Percentiles rank a stretch among this genome's conserved stretches.
phyloP scores from a whole-genome alignment of 2,888 invertebrate species.

The Trachelus tabidus region DNA sequence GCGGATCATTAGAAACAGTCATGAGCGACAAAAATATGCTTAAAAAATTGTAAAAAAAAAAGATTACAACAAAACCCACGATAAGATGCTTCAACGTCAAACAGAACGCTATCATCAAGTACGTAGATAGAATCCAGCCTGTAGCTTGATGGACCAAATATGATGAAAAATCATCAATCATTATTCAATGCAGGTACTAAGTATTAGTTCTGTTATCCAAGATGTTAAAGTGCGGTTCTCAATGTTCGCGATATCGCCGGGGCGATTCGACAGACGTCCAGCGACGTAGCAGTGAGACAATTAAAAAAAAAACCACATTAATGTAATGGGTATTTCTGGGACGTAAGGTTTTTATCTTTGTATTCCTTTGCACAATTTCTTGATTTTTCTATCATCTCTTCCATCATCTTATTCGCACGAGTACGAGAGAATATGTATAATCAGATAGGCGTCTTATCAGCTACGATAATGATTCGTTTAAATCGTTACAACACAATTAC shows the following conservation, averaged over 20 bases:
- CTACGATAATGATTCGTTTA: constrained; percentile 4
- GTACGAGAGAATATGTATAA: not conserved
- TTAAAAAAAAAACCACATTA: constrained; percentile 14
- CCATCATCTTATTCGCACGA: not conserved
- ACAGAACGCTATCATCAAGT: not conserved
- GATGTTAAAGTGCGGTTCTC: not conserved
- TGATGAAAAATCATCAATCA: not conserved
- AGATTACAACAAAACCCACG: not conserved
- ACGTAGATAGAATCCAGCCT: not conserved
- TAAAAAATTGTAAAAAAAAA: not conserved
- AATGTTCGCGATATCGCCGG: not conserved
- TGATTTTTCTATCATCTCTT: not conserved
- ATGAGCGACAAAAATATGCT: not conserved
- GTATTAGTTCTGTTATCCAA: not conserved
- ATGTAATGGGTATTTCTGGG: constrained; percentile 17
- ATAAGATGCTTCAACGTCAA: not conserved
- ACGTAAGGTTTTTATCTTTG: not conserved
- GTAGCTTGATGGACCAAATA: not conserved
- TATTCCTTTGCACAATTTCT: not conserved
- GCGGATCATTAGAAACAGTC: not conserved
- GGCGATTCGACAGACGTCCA: not conserved
- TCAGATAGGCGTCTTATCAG: constrained; percentile 1
- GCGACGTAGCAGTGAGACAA: not conserved
- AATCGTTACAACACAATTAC: constrained; percentile 8
- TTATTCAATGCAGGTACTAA: not conserved